Percentiles rank a stretch among this genome's conserved stretches.
Evolutionary conservation across 2,113 vertebrate genomes (phyloP).

Genomic region (Microcebus lehilahytsara): DNA sequence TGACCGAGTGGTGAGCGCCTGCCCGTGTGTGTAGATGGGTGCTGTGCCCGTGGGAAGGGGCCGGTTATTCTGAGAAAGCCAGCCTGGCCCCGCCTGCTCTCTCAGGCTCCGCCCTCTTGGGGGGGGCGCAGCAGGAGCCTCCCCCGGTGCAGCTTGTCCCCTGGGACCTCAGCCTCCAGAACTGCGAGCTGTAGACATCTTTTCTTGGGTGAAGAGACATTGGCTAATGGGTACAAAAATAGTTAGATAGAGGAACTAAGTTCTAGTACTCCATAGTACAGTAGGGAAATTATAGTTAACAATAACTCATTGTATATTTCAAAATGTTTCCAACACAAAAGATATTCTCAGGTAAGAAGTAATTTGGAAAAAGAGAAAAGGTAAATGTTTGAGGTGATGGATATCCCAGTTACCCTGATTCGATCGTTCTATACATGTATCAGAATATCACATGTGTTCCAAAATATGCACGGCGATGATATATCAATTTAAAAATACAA

Average conservation of each 20-base stretch:
- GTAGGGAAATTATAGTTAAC: not conserved
- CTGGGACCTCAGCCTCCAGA: not conserved
- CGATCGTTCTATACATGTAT: not conserved
- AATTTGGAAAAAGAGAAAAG: not conserved
- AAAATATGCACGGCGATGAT: not conserved
- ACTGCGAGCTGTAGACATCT: not conserved
- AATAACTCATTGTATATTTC: not conserved
- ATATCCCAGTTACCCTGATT: not conserved
- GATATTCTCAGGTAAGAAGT: not conserved
- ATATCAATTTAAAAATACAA: not conserved
- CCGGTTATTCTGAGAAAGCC: not conserved
- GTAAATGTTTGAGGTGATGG: not conserved
- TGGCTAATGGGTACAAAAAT: not conserved
- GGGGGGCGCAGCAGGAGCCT: not conserved
- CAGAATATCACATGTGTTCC: not conserved
- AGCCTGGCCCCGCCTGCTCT: not conserved
- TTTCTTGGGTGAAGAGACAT: not conserved
- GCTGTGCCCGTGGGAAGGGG: not conserved
- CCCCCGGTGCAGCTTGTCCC: accelerated
- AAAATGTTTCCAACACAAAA: not conserved
- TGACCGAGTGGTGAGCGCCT: too few relatives aligned
- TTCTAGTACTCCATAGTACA: not conserved
- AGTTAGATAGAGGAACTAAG: not conserved
- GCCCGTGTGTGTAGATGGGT: not conserved
- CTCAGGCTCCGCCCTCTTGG: accelerated